These are phyloP conservation scores for Anniella stebbinsi DNA, from an alignment of 2,797 vertebrate genomes.

Conservation along the genomic window DNA sequence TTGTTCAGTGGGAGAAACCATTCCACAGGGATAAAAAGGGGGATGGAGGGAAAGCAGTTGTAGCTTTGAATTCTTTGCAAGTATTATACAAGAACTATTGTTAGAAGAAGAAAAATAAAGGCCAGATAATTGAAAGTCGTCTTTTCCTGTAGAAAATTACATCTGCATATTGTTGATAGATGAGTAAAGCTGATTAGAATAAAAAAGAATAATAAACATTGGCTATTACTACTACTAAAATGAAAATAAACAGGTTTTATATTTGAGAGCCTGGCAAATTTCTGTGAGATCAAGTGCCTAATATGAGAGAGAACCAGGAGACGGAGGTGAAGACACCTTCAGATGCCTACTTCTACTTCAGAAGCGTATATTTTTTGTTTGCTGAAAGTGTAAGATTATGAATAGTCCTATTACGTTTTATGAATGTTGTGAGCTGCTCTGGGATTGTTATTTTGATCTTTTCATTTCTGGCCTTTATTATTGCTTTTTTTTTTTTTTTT, in stretches of 20 bases:
- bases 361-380: too few species aligned
- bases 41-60: neutral
- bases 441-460: neutral
- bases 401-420: neutral
- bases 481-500: too few species aligned
- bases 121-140: neutral
- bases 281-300: too few species aligned
- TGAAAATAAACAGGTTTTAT: neutral
- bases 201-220: neutral
- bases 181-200: neutral
- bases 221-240: neutral
- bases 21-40: neutral
- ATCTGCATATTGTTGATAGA: neutral
- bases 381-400: neutral
- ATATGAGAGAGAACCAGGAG: neutral
- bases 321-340: neutral
- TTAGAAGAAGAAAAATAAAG: neutral
- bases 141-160: neutral
- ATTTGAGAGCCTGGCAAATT: neutral
- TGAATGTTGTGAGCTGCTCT: neutral
- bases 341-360: neutral
- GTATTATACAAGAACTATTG: too few species aligned
- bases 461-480: too few species aligned
- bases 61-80: neutral
- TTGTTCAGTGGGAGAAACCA: slow-evolving; percentile 31